Conservation (phyloP, 1,140 invertebrate genomes). For the Parapsyche elsis region DNA sequence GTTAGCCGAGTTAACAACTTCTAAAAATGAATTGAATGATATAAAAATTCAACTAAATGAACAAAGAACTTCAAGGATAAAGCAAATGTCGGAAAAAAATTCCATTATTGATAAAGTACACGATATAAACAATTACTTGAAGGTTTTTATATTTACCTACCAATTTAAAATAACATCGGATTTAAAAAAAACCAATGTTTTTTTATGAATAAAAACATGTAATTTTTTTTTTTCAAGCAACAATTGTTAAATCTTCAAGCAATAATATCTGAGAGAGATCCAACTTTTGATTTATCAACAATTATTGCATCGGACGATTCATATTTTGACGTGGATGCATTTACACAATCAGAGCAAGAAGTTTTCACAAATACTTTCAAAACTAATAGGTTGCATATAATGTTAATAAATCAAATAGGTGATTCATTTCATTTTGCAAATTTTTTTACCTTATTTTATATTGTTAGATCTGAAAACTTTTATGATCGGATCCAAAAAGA, state of each 20-base stretch:
- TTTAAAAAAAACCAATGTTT: not conserved
- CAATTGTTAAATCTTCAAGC: constrained; percentile 66
- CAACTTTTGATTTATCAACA: constrained; percentile 64
- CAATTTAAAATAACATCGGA: not conserved
- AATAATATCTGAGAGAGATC: constrained; percentile 62
- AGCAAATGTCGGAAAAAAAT: constrained; percentile 63
- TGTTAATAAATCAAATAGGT: not conserved
- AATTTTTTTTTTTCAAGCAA: constrained; percentile 57
- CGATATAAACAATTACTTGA: constrained; percentile 61
- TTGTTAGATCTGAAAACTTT: constrained; percentile 64
- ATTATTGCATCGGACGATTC: constrained; percentile 65
- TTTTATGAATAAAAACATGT: not conserved
- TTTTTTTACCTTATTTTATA: too few relatives aligned
- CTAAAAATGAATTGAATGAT: constrained; percentile 61
- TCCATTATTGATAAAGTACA: constrained; percentile 63
- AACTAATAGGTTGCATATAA: constrained; percentile 10
- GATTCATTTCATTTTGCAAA: too few relatives aligned
- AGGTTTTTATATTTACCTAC: constrained; percentile 56
- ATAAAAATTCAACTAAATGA: constrained; percentile 61
- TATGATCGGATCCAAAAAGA: constrained; percentile 64
- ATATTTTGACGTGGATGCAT: constrained; percentile 58
- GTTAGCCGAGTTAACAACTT: constrained; percentile 62
- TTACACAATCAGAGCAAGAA: not conserved
- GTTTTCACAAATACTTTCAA: constrained; percentile 36
- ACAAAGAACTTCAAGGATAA: constrained; percentile 60